Evolutionary conservation across 2,797 vertebrate genomes (phyloP), one percentile per base, ranked within the genome.

Genomic region (Podargus strigoides): DNA sequence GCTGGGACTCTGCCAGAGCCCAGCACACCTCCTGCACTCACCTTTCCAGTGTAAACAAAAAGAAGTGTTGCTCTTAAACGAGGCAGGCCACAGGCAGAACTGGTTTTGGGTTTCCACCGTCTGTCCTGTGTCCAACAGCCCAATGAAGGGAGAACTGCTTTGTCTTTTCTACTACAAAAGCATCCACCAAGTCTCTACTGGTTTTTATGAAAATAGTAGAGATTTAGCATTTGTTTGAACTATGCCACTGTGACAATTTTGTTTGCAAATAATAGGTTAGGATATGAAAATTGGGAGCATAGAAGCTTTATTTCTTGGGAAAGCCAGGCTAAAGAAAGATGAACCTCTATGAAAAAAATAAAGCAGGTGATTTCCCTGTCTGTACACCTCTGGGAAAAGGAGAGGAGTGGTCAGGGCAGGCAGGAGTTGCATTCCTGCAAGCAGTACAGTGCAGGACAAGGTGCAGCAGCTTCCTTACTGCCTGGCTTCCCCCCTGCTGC

Each of bases 231-330:
- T 23, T 39, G 6, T 14, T 60, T 5, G 21, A 49, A 10, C 13
- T 12, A 6, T 12, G 9, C 3, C 7, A 1, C 68, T 8, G 21
- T 0, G 17, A 3, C 12, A 4, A 16, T 27, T 9, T 44, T 42
- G 14, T 16, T 22, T 37, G 55, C 32, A 17, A 42, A 36, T 19
- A 9, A 26, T 9, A 50, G 47, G 12, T 34, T 9, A 2, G 50
- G 46, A 13, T 41, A 28, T 32, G 30, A 32, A 36, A 62, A 53
- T 3, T 1, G 0, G 17, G 16, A 58, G 15, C 0, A 0, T 0
- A 14, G 41, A 27, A 55, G 7, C 5, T 30, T 47, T 10, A 18
- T 4, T 17, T 64, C 39, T 34, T 21, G 28, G 32, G 41, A 64
- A 68, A 56, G 15, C 3, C 5, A 8, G 16, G 56, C 1, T 46